phyloP scores from a whole-genome alignment of 1,140 invertebrate species.

The Aphaenogaster rudis region DNA sequence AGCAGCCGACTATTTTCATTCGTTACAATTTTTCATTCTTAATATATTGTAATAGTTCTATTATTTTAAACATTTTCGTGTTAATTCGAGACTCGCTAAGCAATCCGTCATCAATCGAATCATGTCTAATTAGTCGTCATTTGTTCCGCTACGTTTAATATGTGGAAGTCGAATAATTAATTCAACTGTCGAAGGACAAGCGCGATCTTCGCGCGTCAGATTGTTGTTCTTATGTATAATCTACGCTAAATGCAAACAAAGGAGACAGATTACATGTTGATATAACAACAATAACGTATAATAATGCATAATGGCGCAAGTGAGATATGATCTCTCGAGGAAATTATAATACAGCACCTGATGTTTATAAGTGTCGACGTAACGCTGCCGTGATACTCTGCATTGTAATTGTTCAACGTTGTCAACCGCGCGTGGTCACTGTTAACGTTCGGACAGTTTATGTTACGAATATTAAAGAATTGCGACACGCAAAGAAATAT shows the following conservation, averaged over 20 bases:
- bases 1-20: background rate
- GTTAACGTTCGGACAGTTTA: conserved; percentile 35
- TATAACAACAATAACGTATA: conserved; percentile 28
- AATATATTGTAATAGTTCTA: background rate
- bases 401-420: conserved; percentile 40
- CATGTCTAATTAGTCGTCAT: background rate
- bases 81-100: background rate
- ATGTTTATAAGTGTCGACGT: conserved; percentile 5
- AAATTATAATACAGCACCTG: conserved; percentile 63
- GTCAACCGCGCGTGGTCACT: conserved; percentile 8
- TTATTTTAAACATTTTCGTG: background rate
- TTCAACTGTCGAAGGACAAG: conserved; percentile 37
- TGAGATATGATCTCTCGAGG: conserved; percentile 58
- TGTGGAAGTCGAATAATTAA: conserved; percentile 37
- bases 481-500: background rate
- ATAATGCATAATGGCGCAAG: conserved; percentile 47
- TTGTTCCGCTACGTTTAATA: conserved; percentile 6
- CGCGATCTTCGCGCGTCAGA: background rate
- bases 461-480: conserved; percentile 3
- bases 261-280: conserved; percentile 22
- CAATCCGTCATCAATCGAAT: background rate
- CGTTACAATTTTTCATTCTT: background rate
- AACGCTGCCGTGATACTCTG: background rate
- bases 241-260: background rate
- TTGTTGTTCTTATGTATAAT: conserved; percentile 40